Conservation (phyloP, 2,113 vertebrate genomes). For the Coregonus clupeaformis region DNA sequence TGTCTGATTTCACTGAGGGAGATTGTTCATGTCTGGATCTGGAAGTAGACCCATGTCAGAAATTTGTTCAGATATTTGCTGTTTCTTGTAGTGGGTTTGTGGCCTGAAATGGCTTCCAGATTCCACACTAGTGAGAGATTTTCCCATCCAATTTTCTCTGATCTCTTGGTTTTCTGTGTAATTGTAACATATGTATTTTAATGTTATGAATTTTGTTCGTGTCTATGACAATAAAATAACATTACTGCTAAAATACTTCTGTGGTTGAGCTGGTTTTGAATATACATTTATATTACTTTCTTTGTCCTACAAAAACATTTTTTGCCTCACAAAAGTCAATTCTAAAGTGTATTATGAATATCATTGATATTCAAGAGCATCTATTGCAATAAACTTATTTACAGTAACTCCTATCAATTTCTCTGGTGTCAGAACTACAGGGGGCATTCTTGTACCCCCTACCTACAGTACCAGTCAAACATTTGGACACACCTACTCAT, state of each 20-base stretch:
- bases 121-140: not conserved
- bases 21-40: constrained; percentile 1
- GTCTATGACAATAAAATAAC: not conserved
- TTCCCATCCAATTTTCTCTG: constrained; percentile 7
- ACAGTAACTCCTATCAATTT: not conserved
- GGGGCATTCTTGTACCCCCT: constrained; percentile 13
- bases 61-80: constrained; percentile 34
- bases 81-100: constrained; percentile 41
- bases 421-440: not conserved
- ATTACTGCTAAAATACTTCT: not conserved
- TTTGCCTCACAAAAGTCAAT: no score
- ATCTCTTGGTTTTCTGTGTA: not conserved
- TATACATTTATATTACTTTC: not conserved
- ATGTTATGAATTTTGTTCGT: not conserved
- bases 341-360: no score
- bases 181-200: not conserved
- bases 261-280: not conserved
- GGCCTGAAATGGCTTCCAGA: constrained; percentile 47
- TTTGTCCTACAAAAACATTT: not conserved
- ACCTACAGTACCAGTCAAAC: no score
- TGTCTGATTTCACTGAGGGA: not conserved
- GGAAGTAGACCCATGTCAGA: not conserved
- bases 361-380: no score
- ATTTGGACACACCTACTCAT: no score
- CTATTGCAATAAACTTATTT: no score